These are phyloP conservation scores for Poecilus cupreus DNA, from an alignment of 2,888 invertebrate species.

Conservation along the genomic window DNA sequence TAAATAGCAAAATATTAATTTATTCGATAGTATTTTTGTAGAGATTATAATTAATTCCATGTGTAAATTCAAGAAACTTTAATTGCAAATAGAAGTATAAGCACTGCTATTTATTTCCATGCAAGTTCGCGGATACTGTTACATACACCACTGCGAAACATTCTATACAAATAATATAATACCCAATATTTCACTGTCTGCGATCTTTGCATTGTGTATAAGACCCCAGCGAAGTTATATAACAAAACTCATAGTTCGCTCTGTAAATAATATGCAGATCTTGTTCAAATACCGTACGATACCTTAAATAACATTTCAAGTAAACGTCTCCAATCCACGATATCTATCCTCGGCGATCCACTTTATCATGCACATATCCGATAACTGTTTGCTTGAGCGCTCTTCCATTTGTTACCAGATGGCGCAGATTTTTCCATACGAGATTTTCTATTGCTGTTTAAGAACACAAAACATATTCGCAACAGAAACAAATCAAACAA, in stretches of 20 bases:
- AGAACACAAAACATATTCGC: too few species aligned
- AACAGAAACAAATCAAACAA: too few species aligned
- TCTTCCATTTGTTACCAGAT: not conserved
- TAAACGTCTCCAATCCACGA: not conserved
- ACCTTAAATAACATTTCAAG: conserved; percentile 35
- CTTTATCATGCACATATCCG: conserved; percentile 8
- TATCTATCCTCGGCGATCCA: not conserved
- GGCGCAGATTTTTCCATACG: not conserved
- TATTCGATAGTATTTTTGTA: too few species aligned
- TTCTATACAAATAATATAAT: conserved; percentile 34
- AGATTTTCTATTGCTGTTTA: too few species aligned
- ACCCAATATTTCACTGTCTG: conserved; percentile 43
- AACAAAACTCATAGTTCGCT: conserved; percentile 32
- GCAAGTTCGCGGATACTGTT: not conserved
- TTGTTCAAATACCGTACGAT: conserved; percentile 41
- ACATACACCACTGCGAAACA: not conserved
- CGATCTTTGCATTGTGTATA: not conserved
- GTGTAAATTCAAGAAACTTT: too few species aligned
- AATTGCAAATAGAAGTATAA: too few species aligned
- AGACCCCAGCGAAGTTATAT: conserved; percentile 16
- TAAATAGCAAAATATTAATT: too few species aligned
- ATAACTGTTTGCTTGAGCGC: not conserved
- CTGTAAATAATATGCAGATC: conserved; percentile 47
- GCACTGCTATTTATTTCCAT: not conserved
- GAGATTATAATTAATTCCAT: too few species aligned